phyloP scores from a whole-genome alignment of 1,140 invertebrate species.

The Lepidurus arcticus region DNA sequence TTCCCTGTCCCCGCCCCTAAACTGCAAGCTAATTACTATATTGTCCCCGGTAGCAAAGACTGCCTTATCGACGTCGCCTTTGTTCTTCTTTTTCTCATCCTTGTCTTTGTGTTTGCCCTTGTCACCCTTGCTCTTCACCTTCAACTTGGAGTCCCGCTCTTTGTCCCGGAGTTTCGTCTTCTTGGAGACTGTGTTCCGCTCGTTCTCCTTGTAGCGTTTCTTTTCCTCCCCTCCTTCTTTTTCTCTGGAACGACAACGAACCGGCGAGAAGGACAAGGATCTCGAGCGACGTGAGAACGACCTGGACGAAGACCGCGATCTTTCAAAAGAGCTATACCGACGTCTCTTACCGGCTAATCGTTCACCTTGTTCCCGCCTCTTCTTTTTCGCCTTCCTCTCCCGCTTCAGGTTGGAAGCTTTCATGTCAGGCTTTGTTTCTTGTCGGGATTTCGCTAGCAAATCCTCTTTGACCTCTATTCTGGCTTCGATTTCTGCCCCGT shows the following conservation, averaged over 20 bases:
- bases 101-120: constrained; percentile 39
- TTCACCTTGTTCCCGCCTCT: constrained; percentile 50
- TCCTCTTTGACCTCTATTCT: constrained; percentile 29
- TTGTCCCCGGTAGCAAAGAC: constrained; percentile 87
- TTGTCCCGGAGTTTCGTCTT: constrained; percentile 44
- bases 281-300: constrained; percentile 38
- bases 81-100: constrained; percentile 38
- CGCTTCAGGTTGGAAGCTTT: neutral
- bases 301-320: constrained; percentile 39
- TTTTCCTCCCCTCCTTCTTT: constrained; percentile 32
- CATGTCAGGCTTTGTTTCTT: constrained; percentile 33
- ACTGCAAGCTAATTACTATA: constrained; percentile 84
- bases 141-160: constrained; percentile 33
- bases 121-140: constrained; percentile 37
- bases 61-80: constrained; percentile 56
- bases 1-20: constrained; percentile 48
- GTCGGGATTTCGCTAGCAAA: constrained; percentile 32
- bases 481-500: constrained; percentile 26
- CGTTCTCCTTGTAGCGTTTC: constrained; percentile 34
- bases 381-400: constrained; percentile 35
- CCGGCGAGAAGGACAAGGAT: neutral
- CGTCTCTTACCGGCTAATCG: constrained; percentile 72
- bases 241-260: neutral
- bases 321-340: constrained; percentile 62
- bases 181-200: constrained; percentile 45